Conservation (phyloP, 2,888 invertebrate genomes). For the Platerodrilus igneus region DNA sequence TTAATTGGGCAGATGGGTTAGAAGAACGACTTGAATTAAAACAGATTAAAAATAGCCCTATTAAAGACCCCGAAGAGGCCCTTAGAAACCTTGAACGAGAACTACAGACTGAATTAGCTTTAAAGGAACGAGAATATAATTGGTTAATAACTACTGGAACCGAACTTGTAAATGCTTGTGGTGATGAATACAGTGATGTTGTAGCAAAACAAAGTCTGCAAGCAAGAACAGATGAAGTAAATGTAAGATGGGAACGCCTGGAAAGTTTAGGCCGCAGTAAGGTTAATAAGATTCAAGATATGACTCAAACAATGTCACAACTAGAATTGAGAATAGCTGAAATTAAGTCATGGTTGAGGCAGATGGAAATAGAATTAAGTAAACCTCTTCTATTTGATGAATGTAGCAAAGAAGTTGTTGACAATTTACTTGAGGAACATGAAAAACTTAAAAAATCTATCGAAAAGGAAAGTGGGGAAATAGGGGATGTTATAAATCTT, state of each 20-base stretch:
- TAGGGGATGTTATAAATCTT: slow-evolving; percentile 73
- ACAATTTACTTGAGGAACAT: slow-evolving; percentile 65
- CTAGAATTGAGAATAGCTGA: slow-evolving; percentile 69
- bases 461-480: slow-evolving; percentile 70
- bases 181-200: slow-evolving; percentile 59
- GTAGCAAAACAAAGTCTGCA: slow-evolving; percentile 57
- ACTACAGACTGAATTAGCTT: slow-evolving; percentile 66
- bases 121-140: slow-evolving; percentile 72
- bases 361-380: slow-evolving; percentile 65
- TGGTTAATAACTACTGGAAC: slow-evolving; percentile 70
- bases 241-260: slow-evolving; percentile 72
- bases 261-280: slow-evolving; percentile 61
- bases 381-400: slow-evolving; percentile 65
- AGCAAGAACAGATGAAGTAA: slow-evolving; percentile 56
- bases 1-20: slow-evolving; percentile 65
- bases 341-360: slow-evolving; percentile 67
- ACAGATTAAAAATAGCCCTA: slow-evolving; percentile 46
- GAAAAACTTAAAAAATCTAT: slow-evolving; percentile 70
- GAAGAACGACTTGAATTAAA: slow-evolving; percentile 63
- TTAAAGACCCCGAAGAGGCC: slow-evolving; percentile 68
- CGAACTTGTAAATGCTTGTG: slow-evolving; percentile 60
- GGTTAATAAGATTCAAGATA: slow-evolving; percentile 67
- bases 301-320: slow-evolving; percentile 64
- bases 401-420: slow-evolving; percentile 60
- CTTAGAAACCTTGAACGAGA: slow-evolving; percentile 69